Conservation (phyloP, 1,140 invertebrate species). For the Drosophila ercepeae region DNA sequence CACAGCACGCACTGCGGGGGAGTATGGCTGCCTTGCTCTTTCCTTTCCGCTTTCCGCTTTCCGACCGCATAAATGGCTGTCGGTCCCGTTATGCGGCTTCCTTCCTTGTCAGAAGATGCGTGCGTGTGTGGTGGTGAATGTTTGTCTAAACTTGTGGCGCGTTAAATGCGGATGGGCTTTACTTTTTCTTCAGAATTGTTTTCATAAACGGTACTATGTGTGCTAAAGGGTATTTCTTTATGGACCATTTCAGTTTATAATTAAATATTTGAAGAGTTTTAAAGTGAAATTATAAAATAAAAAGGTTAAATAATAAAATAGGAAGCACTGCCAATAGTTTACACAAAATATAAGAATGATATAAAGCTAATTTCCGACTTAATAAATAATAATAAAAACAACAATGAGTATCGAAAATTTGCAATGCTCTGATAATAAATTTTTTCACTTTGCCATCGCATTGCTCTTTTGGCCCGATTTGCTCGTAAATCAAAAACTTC, state of each 20-base stretch:
- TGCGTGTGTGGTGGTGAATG: slow-evolving; percentile 16
- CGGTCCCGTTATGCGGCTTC: slow-evolving; percentile 23
- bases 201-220: background rate
- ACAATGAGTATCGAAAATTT: background rate
- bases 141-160: slow-evolving; percentile 51
- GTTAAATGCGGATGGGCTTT: slow-evolving; percentile 45
- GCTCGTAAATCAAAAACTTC: slow-evolving; percentile 77
- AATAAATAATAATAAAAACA: background rate
- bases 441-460: slow-evolving; percentile 7
- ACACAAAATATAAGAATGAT: background rate
- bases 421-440: background rate
- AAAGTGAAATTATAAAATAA: background rate
- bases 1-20: slow-evolving; percentile 24
- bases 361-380: background rate
- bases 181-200: slow-evolving; percentile 18
- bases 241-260: too few relatives aligned
- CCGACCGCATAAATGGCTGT: background rate
- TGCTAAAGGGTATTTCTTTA: background rate
- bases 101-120: slow-evolving; percentile 6
- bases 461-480: slow-evolving; percentile 25
- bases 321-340: background rate
- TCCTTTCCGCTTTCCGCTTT: background rate
- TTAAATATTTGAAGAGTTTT: background rate
- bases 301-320: background rate
- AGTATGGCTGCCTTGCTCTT: slow-evolving; percentile 1